Percentiles rank a stretch among this genome's conserved stretches.
These are phyloP conservation scores for Polydrusus tereticollis DNA, from an alignment of 2,888 invertebrate genomes.

Conservation along the genomic window DNA sequence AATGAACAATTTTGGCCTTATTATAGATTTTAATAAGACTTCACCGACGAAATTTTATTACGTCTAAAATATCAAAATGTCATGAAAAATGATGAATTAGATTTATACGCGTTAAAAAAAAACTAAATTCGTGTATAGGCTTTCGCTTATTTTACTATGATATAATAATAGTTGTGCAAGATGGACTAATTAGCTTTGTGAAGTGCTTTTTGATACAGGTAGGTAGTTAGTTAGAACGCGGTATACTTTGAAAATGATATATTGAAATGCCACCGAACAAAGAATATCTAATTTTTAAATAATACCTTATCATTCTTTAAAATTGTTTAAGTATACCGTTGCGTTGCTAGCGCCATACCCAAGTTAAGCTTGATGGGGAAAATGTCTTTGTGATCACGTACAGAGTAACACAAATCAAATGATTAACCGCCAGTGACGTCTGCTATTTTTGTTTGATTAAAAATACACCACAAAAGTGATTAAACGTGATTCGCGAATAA, in stretches of 20 bases:
- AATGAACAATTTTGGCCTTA: slow-evolving; percentile 29
- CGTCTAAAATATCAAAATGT: slow-evolving; percentile 41
- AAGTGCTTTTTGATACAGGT: slow-evolving; percentile 36
- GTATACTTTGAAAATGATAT: slow-evolving; percentile 21
- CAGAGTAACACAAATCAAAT: too few relatives aligned
- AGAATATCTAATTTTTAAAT: slow-evolving; percentile 16
- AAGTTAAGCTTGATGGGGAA: neutral
- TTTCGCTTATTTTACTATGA: slow-evolving; percentile 34
- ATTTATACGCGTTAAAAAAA: slow-evolving; percentile 39
- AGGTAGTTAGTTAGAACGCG: slow-evolving; percentile 20
- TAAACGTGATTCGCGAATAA: too few relatives aligned
- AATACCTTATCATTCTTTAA: slow-evolving; percentile 19
- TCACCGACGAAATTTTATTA: slow-evolving; percentile 39
- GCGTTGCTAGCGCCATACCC: neutral
- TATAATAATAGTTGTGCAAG: slow-evolving; percentile 41
- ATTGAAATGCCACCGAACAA: neutral
- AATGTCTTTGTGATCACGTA: neutral
- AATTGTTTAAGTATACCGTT: slow-evolving; percentile 22
- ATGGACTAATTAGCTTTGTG: slow-evolving; percentile 38
- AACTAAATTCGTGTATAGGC: slow-evolving; percentile 35
- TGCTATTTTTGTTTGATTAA: too few relatives aligned
- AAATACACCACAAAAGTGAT: too few relatives aligned
- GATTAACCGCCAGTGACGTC: too few relatives aligned
- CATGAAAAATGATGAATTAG: slow-evolving; percentile 46
- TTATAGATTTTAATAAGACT: slow-evolving; percentile 30